phyloP scores from a whole-genome alignment of 1,140 invertebrate species.

The Phymastichus coffea region DNA sequence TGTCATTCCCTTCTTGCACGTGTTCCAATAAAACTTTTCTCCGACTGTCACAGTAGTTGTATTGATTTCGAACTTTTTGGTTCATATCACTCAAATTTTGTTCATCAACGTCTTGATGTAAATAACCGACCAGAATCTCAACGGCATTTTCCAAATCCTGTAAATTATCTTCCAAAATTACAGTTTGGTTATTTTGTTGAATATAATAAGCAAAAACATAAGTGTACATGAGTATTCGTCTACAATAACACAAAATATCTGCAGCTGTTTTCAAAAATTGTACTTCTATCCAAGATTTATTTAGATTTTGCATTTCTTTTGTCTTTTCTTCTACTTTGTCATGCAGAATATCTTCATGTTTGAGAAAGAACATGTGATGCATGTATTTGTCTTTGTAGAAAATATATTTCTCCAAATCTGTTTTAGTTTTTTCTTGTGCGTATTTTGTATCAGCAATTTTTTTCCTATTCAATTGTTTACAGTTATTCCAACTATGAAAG shows the following conservation, averaged over 20 bases:
- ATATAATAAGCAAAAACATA: slow-evolving; percentile 99
- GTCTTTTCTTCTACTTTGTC: slow-evolving; percentile 95
- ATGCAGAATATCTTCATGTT: slow-evolving; percentile 96
- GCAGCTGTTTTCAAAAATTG: slow-evolving; percentile 97
- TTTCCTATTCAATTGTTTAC: slow-evolving; percentile 96
- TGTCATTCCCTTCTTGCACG: slow-evolving; percentile 97
- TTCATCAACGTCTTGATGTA: slow-evolving; percentile 96
- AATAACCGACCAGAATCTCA: slow-evolving; percentile 94
- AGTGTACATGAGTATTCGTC: slow-evolving; percentile 98
- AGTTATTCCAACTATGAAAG: slow-evolving; percentile 98
- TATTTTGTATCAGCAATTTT: slow-evolving; percentile 96
- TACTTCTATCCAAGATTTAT: slow-evolving; percentile 99
- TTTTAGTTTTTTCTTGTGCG: slow-evolving; percentile 90
- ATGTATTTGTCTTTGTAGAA: slow-evolving; percentile 99
- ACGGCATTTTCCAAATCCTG: slow-evolving; percentile 96
- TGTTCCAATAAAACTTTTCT: slow-evolving; percentile 93
- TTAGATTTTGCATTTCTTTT: slow-evolving; percentile 99
- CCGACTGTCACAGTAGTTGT: slow-evolving; percentile 96
- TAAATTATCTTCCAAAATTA: slow-evolving; percentile 99
- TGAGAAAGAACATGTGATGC: slow-evolving; percentile 99
- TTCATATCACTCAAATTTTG: slow-evolving; percentile 98
- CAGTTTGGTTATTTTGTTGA: slow-evolving; percentile 96
- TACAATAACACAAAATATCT: slow-evolving; percentile 95
- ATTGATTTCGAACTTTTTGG: slow-evolving; percentile 99
- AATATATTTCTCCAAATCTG: slow-evolving; percentile 91